phyloP scores from a whole-genome alignment of 2,113 vertebrate species.

The Vimba vimba region DNA sequence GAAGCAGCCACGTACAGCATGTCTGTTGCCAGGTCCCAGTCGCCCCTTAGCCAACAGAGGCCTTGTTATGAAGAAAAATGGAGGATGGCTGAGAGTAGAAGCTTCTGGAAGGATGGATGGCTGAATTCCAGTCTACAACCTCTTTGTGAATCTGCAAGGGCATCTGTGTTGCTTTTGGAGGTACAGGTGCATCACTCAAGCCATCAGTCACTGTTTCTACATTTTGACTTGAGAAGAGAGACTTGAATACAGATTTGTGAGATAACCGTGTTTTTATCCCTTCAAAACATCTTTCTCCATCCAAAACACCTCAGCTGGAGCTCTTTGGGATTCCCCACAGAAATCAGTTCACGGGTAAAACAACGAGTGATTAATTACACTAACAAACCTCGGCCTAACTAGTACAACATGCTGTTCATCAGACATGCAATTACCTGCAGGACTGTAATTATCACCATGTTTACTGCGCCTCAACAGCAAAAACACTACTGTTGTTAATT shows the following conservation, averaged over 20 bases:
- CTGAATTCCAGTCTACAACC: constrained; percentile 50
- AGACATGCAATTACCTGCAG: constrained; percentile 64
- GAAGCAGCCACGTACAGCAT: constrained; percentile 48
- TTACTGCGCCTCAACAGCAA: constrained; percentile 32
- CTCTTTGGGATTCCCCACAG: constrained; percentile 16
- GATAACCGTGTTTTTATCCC: constrained; percentile 26
- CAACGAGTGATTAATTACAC: constrained; percentile 62
- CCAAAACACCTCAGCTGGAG: neutral
- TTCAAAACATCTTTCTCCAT: neutral
- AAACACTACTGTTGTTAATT: constrained; percentile 20
- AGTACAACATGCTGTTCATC: constrained; percentile 59
- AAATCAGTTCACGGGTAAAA: constrained; percentile 53
- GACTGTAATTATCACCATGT: constrained; percentile 52
- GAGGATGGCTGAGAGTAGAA: constrained; percentile 41
- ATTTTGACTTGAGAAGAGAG: constrained; percentile 29
- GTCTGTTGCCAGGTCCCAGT: constrained; percentile 28
- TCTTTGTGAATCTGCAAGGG: constrained; percentile 59
- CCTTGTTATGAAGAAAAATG: constrained; percentile 64
- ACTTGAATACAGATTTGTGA: constrained; percentile 32
- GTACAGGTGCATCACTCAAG: constrained; percentile 46
- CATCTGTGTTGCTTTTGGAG: constrained; percentile 52
- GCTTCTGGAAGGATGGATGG: constrained; percentile 51
- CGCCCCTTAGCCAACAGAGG: constrained; percentile 52
- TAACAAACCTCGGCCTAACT: constrained; percentile 65
- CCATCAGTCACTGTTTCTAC: constrained; percentile 36